Percentiles rank a stretch among this genome's conserved stretches.
These are phyloP conservation scores for Axis porcinus DNA, from an alignment of 2,113 vertebrate genomes.

Conservation along the genomic window DNA sequence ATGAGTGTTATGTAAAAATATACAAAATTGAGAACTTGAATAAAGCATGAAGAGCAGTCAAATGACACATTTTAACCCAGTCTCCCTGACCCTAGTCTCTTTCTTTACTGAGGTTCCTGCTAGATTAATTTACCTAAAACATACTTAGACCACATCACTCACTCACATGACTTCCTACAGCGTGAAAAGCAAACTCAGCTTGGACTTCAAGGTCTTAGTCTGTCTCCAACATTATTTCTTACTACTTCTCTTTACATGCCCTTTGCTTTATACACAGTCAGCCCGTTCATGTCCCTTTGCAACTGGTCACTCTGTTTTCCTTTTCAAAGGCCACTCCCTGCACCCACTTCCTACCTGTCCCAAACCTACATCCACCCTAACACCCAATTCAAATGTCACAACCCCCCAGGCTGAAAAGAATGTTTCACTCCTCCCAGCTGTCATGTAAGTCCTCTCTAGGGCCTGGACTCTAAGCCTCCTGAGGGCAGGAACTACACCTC, in stretches of 20 bases:
- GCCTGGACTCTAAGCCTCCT: background rate
- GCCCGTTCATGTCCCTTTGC: background rate
- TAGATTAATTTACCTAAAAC: background rate
- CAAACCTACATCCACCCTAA: background rate
- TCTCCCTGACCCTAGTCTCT: background rate
- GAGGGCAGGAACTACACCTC: background rate
- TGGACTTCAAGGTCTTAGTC: background rate
- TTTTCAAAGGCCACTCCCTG: background rate
- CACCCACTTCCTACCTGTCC: background rate
- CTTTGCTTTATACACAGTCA: background rate
- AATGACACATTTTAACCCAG: background rate
- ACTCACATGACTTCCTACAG: background rate
- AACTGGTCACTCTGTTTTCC: background rate
- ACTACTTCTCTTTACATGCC: background rate
- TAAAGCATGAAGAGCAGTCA: background rate
- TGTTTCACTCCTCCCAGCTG: background rate
- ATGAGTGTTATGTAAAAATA: background rate
- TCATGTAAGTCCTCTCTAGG: background rate
- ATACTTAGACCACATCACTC: no score
- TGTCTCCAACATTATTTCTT: background rate
- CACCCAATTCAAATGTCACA: background rate
- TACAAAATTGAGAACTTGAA: background rate
- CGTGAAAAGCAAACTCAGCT: background rate
- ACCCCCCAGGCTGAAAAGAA: background rate
- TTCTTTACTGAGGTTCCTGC: background rate